phyloP scores from a whole-genome alignment of 2,888 invertebrate species.

The Crossocerus cetratus region DNA sequence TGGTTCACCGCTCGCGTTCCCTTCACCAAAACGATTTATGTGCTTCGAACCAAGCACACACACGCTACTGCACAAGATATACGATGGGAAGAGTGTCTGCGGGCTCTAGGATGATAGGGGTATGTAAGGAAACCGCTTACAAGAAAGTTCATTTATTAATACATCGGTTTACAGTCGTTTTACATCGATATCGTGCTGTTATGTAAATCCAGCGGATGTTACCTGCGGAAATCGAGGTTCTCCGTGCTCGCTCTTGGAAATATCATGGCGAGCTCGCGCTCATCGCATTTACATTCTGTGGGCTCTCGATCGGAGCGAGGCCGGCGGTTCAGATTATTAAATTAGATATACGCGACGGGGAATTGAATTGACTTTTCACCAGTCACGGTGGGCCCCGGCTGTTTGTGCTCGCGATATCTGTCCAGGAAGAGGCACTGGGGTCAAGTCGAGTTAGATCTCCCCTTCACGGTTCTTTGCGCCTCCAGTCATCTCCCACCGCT shows the following conservation, averaged over 20 bases:
- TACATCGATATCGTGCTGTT: no score
- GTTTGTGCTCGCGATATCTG: neutral
- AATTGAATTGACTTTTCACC: slow-evolving; percentile 69
- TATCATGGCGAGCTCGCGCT: slow-evolving; percentile 49
- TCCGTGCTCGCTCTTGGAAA: slow-evolving; percentile 35
- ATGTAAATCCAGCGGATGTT: no score
- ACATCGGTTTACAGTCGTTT: no score
- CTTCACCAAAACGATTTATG: slow-evolving; percentile 68
- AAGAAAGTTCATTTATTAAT: no score
- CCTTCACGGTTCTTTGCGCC: neutral
- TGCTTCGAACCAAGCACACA: slow-evolving; percentile 47
- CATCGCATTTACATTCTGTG: slow-evolving; percentile 59
- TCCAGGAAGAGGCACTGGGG: slow-evolving; percentile 4
- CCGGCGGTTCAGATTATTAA: slow-evolving; percentile 68
- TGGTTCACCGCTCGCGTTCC: slow-evolving; percentile 43
- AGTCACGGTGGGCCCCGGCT: slow-evolving; percentile 58
- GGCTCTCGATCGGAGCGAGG: slow-evolving; percentile 51
- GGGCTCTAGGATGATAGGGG: neutral
- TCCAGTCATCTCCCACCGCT: neutral
- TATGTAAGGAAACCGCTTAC: slow-evolving; percentile 26
- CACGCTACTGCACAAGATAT: no score
- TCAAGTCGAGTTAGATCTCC: neutral
- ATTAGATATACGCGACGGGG: slow-evolving; percentile 69
- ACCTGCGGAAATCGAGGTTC: slow-evolving; percentile 68
- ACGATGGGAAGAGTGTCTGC: neutral